Evolutionary conservation across 2,113 vertebrate genomes (phyloP).

Genomic region (Xiphophorus hellerii): DNA sequence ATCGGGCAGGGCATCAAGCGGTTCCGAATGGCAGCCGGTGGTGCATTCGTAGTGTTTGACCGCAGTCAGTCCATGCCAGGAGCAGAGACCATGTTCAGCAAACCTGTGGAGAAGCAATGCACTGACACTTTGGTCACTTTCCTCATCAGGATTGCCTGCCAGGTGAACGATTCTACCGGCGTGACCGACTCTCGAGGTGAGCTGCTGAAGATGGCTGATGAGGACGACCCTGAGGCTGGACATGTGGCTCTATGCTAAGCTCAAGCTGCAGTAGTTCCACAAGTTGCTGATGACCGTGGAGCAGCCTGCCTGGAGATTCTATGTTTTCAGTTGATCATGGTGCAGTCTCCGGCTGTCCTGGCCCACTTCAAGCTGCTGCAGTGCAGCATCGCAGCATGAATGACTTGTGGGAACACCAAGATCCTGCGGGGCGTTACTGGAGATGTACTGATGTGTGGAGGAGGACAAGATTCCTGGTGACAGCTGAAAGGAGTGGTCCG

Average conservation of each 20-base stretch:
- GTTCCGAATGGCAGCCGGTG: slow-evolving; percentile 89
- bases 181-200: slow-evolving; percentile 95
- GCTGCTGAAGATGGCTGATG: slow-evolving; percentile 86
- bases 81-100: slow-evolving; percentile 60
- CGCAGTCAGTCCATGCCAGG: slow-evolving; percentile 89
- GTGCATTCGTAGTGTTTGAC: slow-evolving; percentile 92
- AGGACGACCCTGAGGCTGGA: slow-evolving; percentile 93
- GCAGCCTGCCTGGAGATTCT: slow-evolving; percentile 73
- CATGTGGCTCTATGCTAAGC: slow-evolving; percentile 97
- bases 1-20: slow-evolving; percentile 91
- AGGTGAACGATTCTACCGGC: slow-evolving; percentile 93
- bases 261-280: slow-evolving; percentile 99
- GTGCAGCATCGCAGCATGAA: slow-evolving; percentile 92
- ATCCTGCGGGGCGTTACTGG: slow-evolving; percentile 87
- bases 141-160: slow-evolving; percentile 95
- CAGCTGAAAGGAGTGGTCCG: too few species aligned
- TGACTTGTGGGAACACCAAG: slow-evolving; percentile 97
- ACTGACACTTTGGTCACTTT: slow-evolving; percentile 96
- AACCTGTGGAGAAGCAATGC: slow-evolving; percentile 96
- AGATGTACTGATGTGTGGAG: too few species aligned
- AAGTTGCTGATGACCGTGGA: slow-evolving; percentile 99
- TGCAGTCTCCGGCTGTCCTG: slow-evolving; percentile 86
- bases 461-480: too few species aligned
- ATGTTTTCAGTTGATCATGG: too few species aligned
- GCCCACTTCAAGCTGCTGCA: slow-evolving; percentile 97